Evolutionary conservation across 2,888 invertebrate species (phyloP), one percentile per base, ranked within the genome.

Genomic region (Drosophila infuscata): DNA sequence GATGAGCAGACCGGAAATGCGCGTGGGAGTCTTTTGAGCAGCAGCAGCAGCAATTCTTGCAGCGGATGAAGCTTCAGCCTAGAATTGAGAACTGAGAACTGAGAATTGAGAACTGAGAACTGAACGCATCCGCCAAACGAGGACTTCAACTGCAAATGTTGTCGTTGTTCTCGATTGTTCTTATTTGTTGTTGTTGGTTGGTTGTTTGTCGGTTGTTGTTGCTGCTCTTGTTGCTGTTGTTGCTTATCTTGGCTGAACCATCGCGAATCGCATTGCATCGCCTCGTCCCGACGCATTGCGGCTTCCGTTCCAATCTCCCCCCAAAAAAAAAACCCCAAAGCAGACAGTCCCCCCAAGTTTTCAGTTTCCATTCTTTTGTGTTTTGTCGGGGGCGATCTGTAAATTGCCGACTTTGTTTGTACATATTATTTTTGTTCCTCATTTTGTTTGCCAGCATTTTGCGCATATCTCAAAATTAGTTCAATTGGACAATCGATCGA

Each of bases 391-490:
- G 89, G 89, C 81, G 83, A 84, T 82, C 70, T 66, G 68, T 67
- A 65, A 70, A 66, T 64, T 73, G 67, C 48, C 60, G 32, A 61
- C 58, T 68, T 33, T 33, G 25, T 41, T n/a, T 49, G n/a, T n/a
- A 36, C 17, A 54, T 38, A 29, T 63, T 41, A 36, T 32, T 32
- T 43, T 32, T 30, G 20, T 38, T 43, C n/a, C 33, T 46, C 25
- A n/a, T 46, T 33, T 33, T 1, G 9, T 12, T 48, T 54, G 62
- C 56, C 53, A 60, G 74, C 83, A 85, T 89, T 85, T 79, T 72
- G 49, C 66, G 63, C 79, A 87, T 87, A 85, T 73, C 83, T 85
- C 77, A 83, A 87, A 87, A 87, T 89, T 89, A 88, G 87, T 89
- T 79, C 90, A 88, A 65, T 79, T 70, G 62, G 56, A 58, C 63